Base-by-base conservation (phyloP, 2,888 invertebrate genomes). In the Lutraria lutraria region DNA sequence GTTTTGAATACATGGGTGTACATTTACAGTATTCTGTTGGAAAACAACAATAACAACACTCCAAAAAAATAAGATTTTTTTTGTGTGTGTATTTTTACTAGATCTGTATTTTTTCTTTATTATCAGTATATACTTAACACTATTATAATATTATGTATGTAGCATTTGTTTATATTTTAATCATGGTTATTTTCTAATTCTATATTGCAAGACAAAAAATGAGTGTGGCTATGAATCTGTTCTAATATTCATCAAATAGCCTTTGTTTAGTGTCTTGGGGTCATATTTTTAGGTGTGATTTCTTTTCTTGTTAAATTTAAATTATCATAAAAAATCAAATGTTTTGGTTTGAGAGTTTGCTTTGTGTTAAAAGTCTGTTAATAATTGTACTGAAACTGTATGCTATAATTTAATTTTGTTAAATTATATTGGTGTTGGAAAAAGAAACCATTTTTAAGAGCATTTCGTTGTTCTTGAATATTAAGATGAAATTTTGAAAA, bases 31-130 rank as follows among this genome's bases (percentile, higher is more conserved):
- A 60, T 60, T 60, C n/a, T 19, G 60, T 60, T 60, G 43, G 43
- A 43, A 43, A 43, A 43, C 43, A 43, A 43, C 43, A n/a, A n/a
- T 43, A 43, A 43, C 43, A 4, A 43, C 43, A 43, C 43, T 43
- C n/a, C 43, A 43, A 43, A 4, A 4, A 43, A 43, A 43, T 43
- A 43, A 43, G 43, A 43, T 43, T 43, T 43, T 43, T 43, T 43
- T 43, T n/a, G n/a, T n/a, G n/a, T n/a, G n/a, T 43, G 43, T 43
- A 43, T 43, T 68, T 68, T 68, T 68, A n/a, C n/a, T 68, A 68
- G 63, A 68, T 68, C 63, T 68, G 63, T 68, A n/a, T n/a, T 68
- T 68, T 68, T 68, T 68, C 25, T 68, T 68, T 13, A 68, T n/a
- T 68, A n/a, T n/a, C n/a, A 25, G 25, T 68, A 25, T 25, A 25